phyloP scores from a whole-genome alignment of 1,140 invertebrate genomes.

The Lycorma delicatula region DNA sequence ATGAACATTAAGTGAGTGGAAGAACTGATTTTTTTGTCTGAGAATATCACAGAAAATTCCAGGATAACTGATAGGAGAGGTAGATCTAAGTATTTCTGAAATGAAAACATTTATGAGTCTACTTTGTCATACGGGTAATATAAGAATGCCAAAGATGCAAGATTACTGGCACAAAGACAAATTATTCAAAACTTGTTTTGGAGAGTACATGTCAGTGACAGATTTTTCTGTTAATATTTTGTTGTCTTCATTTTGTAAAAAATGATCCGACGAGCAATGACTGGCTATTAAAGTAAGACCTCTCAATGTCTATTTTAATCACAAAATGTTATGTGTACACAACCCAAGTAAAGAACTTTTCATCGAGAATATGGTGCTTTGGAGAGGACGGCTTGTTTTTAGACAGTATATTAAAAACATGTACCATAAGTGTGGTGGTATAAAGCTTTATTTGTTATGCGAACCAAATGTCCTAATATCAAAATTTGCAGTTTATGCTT shows the following conservation, averaged over 20 bases:
- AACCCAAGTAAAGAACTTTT: slow-evolving; percentile 24
- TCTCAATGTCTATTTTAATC: background rate
- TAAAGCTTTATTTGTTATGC: slow-evolving; percentile 32
- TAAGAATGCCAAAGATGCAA: slow-evolving; percentile 1
- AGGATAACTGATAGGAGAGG: background rate
- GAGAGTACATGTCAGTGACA: slow-evolving; percentile 10
- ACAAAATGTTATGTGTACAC: background rate
- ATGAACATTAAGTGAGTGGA: too few relatives aligned
- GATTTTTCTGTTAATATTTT: slow-evolving; percentile 3
- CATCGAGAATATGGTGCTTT: slow-evolving; percentile 31
- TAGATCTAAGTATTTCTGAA: background rate
- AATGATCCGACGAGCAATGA: background rate
- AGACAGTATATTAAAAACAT: slow-evolving; percentile 32
- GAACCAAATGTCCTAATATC: slow-evolving; percentile 15
- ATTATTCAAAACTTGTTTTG: slow-evolving; percentile 4
- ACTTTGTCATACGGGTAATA: slow-evolving; percentile 12
- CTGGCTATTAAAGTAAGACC: background rate
- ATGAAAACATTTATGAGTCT: slow-evolving; percentile 6
- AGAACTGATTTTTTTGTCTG: too few relatives aligned
- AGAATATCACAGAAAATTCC: too few relatives aligned
- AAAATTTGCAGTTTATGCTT: slow-evolving; percentile 14
- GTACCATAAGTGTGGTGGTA: slow-evolving; percentile 31
- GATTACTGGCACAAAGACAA: slow-evolving; percentile 17
- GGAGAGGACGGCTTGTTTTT: slow-evolving; percentile 32
- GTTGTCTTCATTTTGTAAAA: background rate